Evolutionary conservation across 2,113 vertebrate species (phyloP), one percentile per base, ranked within the genome.

Genomic region (Plestiodon gilberti): DNA sequence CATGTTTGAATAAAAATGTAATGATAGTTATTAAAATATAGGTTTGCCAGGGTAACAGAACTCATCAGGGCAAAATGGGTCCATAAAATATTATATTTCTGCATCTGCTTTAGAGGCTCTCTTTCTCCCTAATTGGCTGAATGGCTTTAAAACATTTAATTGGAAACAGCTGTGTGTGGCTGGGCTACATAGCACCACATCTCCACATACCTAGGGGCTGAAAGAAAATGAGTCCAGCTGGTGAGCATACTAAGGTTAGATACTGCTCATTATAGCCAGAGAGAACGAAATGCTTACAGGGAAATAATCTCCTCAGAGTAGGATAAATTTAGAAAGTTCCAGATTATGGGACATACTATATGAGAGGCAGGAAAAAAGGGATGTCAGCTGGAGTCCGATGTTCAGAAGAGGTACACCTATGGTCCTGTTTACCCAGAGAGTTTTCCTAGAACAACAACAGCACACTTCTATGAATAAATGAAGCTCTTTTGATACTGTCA

Each of bases 71-170:
- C 22, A 64, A 81, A 48, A 74, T 74, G 57, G n/a, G 57, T 73
- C 67, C 85, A 86, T 73, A 74, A 73, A 86, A 62, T 64, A 40
- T 55, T 86, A 20, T 18, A 64, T 86, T 81, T 62, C 78, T 80
- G 78, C 77, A 81, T 81, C 78, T 86, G 85, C 78, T 86, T 81
- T 73, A 74, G 85, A 73, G 57, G 22, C 57, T 64, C 59, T 62
- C 38, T 80, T 81, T 38, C 78, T 57, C 38, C 55, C 57, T 74
- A 80, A 86, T 81, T 86, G 85, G 13, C 78, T 74, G 85, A 81
- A 55, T 86, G 78, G 85, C 69, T 86, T 78, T 86, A 86, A n/a
- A 86, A 81, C 78, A 74, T 86, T 86, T 86, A 86, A 86, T 86
- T 86, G 85, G 85, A 81, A 80, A 86, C 85, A 86, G 67, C 78